A percentile compares a stretch with the other conserved stretches of the same genome.
Conservation (phyloP, 1,140 invertebrate species). For the Drosophila punjabiensis region DNA sequence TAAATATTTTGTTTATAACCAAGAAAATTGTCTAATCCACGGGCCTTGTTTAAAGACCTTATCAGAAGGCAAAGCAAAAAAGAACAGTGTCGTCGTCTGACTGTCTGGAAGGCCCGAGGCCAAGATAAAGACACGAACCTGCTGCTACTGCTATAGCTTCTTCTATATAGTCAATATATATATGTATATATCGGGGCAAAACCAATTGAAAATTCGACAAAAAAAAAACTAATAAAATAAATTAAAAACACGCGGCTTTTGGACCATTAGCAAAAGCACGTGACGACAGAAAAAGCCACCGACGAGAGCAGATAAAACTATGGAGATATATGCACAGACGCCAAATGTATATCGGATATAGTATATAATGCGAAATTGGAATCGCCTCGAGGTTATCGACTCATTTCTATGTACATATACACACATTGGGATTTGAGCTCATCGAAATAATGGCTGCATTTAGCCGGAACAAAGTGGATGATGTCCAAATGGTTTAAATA, state of each 20-base stretch:
- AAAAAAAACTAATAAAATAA: constrained; percentile 2
- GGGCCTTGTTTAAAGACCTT: constrained; percentile 36
- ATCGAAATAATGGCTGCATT: constrained; percentile 51
- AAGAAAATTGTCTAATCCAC: background rate
- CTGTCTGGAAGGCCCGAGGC: constrained; percentile 33
- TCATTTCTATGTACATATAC: constrained; percentile 5
- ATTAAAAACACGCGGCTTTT: constrained; percentile 6
- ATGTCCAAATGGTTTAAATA: background rate
- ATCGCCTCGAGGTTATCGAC: constrained; percentile 20
- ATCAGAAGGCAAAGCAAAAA: constrained; percentile 28
- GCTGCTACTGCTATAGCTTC: background rate
- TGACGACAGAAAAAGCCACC: background rate
- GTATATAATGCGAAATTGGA: constrained; percentile 10
- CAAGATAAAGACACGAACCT: constrained; percentile 30
- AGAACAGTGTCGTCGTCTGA: constrained; percentile 32
- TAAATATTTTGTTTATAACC: constrained; percentile 3
- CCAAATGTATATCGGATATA: background rate
- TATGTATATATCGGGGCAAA: constrained; percentile 26
- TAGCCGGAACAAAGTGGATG: constrained; percentile 38
- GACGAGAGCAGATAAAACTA: constrained; percentile 8
- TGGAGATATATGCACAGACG: constrained; percentile 15
- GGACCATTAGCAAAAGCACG: constrained; percentile 21
- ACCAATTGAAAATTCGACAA: constrained; percentile 25
- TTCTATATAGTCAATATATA: constrained; percentile 24
- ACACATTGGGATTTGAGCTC: constrained; percentile 22